Conservation (phyloP, 2,113 vertebrate genomes). For the Prionailurus bengalensis region DNA sequence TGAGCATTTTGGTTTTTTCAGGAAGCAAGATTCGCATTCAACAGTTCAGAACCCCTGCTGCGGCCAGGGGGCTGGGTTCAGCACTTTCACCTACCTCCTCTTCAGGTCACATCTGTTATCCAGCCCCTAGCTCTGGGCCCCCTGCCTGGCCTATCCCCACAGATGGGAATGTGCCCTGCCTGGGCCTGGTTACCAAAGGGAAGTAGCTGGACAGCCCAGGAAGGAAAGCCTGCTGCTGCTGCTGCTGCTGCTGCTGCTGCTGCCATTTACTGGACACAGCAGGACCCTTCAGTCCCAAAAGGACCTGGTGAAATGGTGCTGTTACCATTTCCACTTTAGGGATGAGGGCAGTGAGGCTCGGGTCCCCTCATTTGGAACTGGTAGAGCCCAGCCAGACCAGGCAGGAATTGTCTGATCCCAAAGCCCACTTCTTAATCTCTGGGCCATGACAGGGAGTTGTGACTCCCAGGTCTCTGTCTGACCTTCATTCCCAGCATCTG, state of each 20-base stretch:
- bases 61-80: slow-evolving; percentile 72
- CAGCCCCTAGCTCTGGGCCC: slow-evolving; percentile 74
- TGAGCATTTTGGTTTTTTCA: background rate
- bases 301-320: background rate
- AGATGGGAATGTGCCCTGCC: slow-evolving; percentile 73
- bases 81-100: slow-evolving; percentile 80
- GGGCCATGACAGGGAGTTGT: background rate
- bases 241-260: background rate
- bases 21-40: slow-evolving; percentile 58
- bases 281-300: background rate
- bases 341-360: background rate
- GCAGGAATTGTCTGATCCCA: background rate
- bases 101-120: slow-evolving; percentile 83
- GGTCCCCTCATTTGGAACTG: background rate
- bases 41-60: slow-evolving; percentile 74
- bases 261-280: slow-evolving; percentile 2
- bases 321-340: slow-evolving; percentile 42
- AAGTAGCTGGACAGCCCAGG: slow-evolving; percentile 42
- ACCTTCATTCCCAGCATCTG: background rate
- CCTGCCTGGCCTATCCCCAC: slow-evolving; percentile 75
- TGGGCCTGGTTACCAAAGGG: slow-evolving; percentile 53
- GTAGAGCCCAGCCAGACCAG: background rate
- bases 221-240: slow-evolving; percentile 27
- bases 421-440: background rate
- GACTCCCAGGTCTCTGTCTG: background rate